Conservation (phyloP, 2,797 vertebrate species). For the Taeniopygia guttata region DNA sequence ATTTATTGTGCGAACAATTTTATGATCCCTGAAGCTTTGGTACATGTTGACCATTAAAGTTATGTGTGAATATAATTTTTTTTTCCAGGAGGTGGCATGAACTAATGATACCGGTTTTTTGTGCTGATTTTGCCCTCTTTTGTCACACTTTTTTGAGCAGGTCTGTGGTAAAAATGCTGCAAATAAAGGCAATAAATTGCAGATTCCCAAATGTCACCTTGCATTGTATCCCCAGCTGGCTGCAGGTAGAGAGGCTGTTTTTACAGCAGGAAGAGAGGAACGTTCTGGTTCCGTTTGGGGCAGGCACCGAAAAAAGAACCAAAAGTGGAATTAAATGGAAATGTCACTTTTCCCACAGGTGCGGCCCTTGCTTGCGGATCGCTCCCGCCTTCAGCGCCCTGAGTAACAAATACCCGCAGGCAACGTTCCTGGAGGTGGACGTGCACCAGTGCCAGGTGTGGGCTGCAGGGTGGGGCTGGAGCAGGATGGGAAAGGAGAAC, state of each 20-base stretch:
- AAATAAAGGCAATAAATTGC: neutral
- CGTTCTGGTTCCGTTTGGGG: neutral
- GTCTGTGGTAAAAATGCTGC: neutral
- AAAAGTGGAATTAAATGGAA: neutral
- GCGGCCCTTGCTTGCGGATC: conserved; percentile 92
- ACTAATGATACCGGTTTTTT: neutral
- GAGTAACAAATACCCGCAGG: conserved; percentile 94
- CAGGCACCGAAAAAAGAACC: rapidly evolving
- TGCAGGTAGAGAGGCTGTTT: neutral
- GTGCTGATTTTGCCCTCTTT: neutral
- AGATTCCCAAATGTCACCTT: neutral
- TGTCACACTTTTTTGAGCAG: neutral
- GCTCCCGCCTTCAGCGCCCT: conserved; percentile 89
- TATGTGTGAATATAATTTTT: rapidly evolving
- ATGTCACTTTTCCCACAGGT: conserved; percentile 68
- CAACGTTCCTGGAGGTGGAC: conserved; percentile 93
- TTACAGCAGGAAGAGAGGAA: neutral
- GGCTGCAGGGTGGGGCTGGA: too few relatives aligned
- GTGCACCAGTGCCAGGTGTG: conserved; percentile 96
- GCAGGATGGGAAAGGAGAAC: too few relatives aligned
- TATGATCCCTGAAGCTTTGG: neutral
- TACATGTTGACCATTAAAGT: neutral
- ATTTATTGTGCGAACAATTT: neutral
- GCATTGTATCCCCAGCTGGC: neutral
- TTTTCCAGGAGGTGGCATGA: neutral